Conservation (phyloP, 2,113 vertebrate genomes). For the Echinops telfairi region DNA sequence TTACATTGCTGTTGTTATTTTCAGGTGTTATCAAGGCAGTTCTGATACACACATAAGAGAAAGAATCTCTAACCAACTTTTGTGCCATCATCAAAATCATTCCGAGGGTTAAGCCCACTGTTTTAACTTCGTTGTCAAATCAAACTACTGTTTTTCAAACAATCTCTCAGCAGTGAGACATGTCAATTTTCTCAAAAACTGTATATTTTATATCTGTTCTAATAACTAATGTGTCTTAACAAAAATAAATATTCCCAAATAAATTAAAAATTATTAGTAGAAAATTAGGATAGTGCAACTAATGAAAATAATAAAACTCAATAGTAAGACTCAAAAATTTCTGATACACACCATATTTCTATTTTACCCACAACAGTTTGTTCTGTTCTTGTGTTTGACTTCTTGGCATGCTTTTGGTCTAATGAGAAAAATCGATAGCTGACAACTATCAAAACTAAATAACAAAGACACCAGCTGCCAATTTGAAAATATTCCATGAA, state of each 20-base stretch:
- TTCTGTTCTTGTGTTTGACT: conserved; percentile 74
- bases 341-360: conserved; percentile 20
- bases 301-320: conserved; percentile 13
- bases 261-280: neutral
- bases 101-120: too few species aligned
- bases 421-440: conserved; percentile 77
- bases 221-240: neutral
- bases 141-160: neutral
- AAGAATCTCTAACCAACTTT: neutral
- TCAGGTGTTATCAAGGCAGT: too few species aligned
- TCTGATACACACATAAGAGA: too few species aligned
- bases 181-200: neutral
- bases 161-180: neutral
- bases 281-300: neutral
- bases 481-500: conserved; percentile 55
- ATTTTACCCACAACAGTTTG: conserved; percentile 69
- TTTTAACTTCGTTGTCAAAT: too few species aligned
- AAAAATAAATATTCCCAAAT: neutral
- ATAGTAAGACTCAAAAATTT: conserved; percentile 1
- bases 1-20: neutral
- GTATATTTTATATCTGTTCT: neutral
- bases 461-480: conserved; percentile 75
- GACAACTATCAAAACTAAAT: conserved; percentile 73
- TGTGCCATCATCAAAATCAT: neutral
- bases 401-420: conserved; percentile 80